phyloP scores from a whole-genome alignment of 2,797 vertebrate genomes.

The Parauchenoglanis punctatus region DNA sequence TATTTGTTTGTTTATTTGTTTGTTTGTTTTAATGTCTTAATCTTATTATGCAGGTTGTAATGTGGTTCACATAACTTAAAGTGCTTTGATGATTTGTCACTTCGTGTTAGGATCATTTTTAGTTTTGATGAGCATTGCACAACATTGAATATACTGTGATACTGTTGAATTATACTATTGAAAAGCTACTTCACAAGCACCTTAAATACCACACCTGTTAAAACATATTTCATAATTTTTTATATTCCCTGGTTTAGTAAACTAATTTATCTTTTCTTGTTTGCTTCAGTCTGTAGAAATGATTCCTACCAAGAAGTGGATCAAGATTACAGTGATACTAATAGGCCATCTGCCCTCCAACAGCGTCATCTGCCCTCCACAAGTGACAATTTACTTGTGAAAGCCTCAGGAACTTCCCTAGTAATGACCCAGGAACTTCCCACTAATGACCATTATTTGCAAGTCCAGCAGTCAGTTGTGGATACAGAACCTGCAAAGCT shows the following conservation, averaged over 20 bases:
- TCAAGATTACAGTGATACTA: slow-evolving; percentile 64
- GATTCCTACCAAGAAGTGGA: slow-evolving; percentile 70
- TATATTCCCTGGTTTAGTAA: neutral
- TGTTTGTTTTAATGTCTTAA: neutral
- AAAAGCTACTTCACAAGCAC: neutral
- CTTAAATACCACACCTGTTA: neutral
- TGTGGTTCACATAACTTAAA: neutral
- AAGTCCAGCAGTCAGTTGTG: neutral
- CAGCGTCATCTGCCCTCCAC: neutral
- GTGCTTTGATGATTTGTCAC: no score
- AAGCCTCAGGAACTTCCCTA: slow-evolving; percentile 2
- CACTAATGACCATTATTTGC: neutral
- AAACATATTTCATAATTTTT: neutral
- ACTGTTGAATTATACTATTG: neutral
- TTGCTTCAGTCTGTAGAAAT: slow-evolving; percentile 63
- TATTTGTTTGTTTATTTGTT: neutral
- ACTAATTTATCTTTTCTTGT: slow-evolving; percentile 3
- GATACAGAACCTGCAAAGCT: neutral
- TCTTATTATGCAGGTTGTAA: neutral
- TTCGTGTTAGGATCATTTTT: neutral
- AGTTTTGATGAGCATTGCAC: neutral
- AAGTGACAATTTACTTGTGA: neutral
- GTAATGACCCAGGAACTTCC: neutral
- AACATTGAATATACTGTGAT: neutral
- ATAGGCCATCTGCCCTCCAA: neutral